A percentile compares a stretch with the other conserved stretches of the same genome.
Evolutionary conservation across 2,797 vertebrate genomes (phyloP).

Genomic region (Catamblyrhynchus diadema): DNA sequence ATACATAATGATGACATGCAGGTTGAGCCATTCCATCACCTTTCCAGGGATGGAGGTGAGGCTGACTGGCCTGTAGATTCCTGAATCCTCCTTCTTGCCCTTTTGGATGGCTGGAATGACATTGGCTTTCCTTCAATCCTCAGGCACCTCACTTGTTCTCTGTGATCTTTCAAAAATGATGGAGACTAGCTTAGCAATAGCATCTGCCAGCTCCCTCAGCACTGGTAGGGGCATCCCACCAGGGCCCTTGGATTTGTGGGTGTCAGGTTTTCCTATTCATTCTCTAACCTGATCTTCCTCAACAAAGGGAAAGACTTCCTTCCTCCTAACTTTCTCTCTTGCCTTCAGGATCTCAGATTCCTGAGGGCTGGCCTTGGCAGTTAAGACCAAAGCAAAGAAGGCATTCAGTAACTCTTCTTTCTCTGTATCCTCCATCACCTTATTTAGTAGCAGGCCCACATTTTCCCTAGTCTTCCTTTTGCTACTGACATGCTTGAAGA

Average conservation of each 20-base stretch:
- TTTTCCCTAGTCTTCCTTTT: background rate
- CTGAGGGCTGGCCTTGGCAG: background rate
- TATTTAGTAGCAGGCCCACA: background rate
- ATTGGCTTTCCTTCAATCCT: background rate
- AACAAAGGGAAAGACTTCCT: accelerated
- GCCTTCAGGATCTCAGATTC: background rate
- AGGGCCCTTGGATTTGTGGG: background rate
- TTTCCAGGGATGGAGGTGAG: background rate
- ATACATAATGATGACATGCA: background rate
- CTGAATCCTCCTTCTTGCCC: background rate
- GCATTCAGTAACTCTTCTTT: background rate
- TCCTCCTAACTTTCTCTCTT: background rate
- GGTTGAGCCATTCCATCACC: background rate
- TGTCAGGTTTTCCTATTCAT: background rate
- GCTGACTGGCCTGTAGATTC: background rate
- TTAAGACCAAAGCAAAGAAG: background rate
- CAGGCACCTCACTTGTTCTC: background rate
- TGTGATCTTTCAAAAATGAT: background rate
- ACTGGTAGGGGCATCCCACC: background rate
- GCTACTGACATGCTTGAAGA: background rate
- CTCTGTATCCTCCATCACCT: background rate
- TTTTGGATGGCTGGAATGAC: background rate
- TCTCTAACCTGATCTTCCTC: background rate
- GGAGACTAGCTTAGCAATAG: background rate
- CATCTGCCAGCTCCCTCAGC: background rate